Conservation (phyloP, 2,797 vertebrate genomes). For the Crax fasciolata region DNA sequence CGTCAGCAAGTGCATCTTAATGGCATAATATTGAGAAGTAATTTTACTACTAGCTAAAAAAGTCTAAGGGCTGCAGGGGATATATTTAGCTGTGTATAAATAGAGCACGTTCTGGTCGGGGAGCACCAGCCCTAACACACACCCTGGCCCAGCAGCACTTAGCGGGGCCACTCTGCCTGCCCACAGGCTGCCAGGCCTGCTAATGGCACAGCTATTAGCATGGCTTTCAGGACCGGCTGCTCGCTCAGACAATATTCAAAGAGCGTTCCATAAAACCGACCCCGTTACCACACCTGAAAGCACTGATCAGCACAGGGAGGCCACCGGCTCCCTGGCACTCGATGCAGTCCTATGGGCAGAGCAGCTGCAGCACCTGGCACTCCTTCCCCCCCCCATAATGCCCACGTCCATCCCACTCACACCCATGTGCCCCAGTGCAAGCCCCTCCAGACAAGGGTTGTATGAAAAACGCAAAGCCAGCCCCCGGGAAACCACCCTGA, state of each 20-base stretch:
- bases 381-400: rapidly evolving
- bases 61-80: conserved; percentile 53
- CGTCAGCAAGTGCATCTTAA: conserved; percentile 33
- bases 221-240: not conserved
- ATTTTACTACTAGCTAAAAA: conserved; percentile 65
- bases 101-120: not conserved
- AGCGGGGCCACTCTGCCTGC: conserved; percentile 27
- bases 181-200: conserved; percentile 5
- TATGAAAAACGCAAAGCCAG: rapidly evolving
- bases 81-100: conserved; percentile 49
- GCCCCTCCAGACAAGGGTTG: not conserved
- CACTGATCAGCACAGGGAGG: conserved; percentile 27
- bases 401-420: rapidly evolving
- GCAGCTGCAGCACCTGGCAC: not conserved
- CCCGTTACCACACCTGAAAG: conserved; percentile 53
- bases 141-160: not conserved
- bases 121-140: too few relatives aligned
- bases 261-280: conserved; percentile 40
- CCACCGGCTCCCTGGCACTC: conserved; percentile 41
- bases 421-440: rapidly evolving
- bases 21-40: conserved; percentile 21
- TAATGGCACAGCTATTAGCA: conserved; percentile 65
- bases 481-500: not conserved
- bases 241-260: conserved; percentile 55
- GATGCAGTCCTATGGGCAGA: not conserved